Evolutionary conservation across 37 sponge, comb jelly and placozoan species (phyloP).

Genomic region (Tethya wilhelma): DNA sequence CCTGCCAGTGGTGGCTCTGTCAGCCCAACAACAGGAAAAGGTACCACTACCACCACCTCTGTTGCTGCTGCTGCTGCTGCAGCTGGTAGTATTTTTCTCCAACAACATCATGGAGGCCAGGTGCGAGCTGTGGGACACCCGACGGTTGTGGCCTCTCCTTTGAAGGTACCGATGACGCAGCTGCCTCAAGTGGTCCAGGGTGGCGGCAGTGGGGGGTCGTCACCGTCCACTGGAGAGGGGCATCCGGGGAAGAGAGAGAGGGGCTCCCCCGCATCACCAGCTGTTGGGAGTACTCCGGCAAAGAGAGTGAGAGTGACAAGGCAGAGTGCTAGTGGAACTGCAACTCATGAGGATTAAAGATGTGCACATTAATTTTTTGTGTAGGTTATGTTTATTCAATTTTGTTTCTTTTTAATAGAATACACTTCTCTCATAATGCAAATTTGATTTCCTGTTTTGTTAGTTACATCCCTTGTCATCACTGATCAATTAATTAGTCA

Average conservation of each 20-base stretch:
- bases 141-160: slow-evolving; percentile 54
- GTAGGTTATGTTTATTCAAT: not conserved
- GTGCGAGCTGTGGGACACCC: slow-evolving; percentile 1
- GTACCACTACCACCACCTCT: too few species aligned
- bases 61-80: too few species aligned
- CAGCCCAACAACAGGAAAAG: too few species aligned
- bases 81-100: not conserved
- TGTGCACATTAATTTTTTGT: not conserved
- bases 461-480: too few species aligned
- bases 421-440: too few species aligned
- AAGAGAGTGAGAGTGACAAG: slow-evolving; percentile 39
- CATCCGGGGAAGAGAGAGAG: slow-evolving; percentile 17
- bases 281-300: not conserved
- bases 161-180: slow-evolving; percentile 29
- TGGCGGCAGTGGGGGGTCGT: slow-evolving; percentile 6
- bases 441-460: too few species aligned
- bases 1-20: too few species aligned
- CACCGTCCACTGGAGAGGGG: slow-evolving; percentile 7
- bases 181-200: slow-evolving; percentile 1
- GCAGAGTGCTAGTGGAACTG: slow-evolving; percentile 3
- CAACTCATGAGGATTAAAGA: not conserved
- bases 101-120: not conserved
- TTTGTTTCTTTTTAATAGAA: not conserved
- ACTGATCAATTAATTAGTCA: too few species aligned
- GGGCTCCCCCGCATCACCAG: not conserved